phyloP scores from a whole-genome alignment of 2,797 vertebrate species.

The Pangasius djambal region DNA sequence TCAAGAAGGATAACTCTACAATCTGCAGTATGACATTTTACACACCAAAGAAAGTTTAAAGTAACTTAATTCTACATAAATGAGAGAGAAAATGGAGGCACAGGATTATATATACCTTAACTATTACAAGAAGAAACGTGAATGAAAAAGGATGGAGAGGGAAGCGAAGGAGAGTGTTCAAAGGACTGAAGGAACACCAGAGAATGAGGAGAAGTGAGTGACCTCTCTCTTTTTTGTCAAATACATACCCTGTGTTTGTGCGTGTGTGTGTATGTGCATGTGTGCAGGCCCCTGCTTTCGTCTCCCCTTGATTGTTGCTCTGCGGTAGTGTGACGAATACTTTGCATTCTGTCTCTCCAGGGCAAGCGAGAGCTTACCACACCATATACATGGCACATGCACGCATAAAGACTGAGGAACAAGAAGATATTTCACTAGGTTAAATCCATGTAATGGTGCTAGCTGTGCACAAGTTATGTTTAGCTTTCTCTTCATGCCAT shows the following conservation, averaged over 20 bases:
- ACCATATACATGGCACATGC: conserved; percentile 1
- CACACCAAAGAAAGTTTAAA: background rate
- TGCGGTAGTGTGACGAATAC: conserved; percentile 55
- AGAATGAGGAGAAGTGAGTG: conserved; percentile 24
- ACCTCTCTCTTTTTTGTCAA: conserved; percentile 10
- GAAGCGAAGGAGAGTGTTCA: conserved; percentile 2
- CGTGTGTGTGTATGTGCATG: background rate
- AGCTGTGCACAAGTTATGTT: conserved; percentile 11
- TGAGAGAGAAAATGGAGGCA: background rate
- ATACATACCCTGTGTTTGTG: conserved; percentile 11
- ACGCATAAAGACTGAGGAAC: background rate
- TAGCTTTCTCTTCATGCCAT: background rate
- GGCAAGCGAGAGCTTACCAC: conserved; percentile 42
- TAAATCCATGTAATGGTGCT: background rate
- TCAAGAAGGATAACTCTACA: background rate
- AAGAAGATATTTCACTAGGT: background rate
- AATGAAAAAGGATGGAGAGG: background rate
- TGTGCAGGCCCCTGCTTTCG: conserved; percentile 35
- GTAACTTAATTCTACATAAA: background rate
- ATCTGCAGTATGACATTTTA: background rate
- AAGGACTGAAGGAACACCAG: background rate
- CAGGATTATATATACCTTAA: background rate
- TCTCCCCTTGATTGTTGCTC: conserved; percentile 49
- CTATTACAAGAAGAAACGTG: background rate
- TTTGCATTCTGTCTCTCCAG: conserved; percentile 58